phyloP scores from a whole-genome alignment of 2,888 invertebrate species.

The Deilephila elpenor region DNA sequence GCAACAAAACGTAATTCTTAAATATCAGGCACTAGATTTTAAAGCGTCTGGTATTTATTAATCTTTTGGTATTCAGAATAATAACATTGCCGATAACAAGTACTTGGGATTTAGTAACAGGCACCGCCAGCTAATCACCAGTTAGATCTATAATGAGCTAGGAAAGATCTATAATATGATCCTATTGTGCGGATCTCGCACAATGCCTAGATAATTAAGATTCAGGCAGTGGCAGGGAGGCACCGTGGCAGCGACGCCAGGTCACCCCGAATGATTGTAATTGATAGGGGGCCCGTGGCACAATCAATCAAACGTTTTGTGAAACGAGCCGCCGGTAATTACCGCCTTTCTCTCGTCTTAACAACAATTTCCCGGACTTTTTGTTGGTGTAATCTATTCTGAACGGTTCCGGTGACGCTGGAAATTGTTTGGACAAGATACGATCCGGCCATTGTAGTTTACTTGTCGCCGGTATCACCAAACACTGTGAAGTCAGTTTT shows the following conservation, averaged over 20 bases:
- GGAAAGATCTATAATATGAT: conserved; percentile 9
- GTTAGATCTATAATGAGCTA: conserved; percentile 1
- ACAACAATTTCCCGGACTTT: conserved; percentile 42
- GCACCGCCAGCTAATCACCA: background rate
- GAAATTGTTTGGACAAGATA: conserved; percentile 3
- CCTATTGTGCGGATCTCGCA: background rate
- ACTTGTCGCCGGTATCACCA: background rate
- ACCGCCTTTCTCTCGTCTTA: conserved; percentile 32
- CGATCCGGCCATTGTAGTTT: background rate
- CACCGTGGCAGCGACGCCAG: conserved; percentile 18
- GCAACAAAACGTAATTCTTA: too few species aligned
- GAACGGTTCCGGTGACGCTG: conserved; percentile 6
- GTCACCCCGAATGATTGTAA: conserved; percentile 52
- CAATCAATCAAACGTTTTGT: conserved; percentile 62
- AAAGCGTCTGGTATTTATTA: too few species aligned
- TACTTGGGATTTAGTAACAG: background rate
- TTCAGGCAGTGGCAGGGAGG: conserved; percentile 10
- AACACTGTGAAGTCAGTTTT: too few species aligned
- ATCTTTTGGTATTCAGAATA: too few species aligned
- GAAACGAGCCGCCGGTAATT: conserved; percentile 51
- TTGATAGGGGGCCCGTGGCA: conserved; percentile 53
- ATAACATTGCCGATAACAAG: too few species aligned
- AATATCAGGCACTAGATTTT: too few species aligned
- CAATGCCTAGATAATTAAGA: conserved; percentile 24
- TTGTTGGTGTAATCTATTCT: conserved; percentile 30